phyloP scores from a whole-genome alignment of 1,140 invertebrate genomes.

The Rhopalosiphum padi region DNA sequence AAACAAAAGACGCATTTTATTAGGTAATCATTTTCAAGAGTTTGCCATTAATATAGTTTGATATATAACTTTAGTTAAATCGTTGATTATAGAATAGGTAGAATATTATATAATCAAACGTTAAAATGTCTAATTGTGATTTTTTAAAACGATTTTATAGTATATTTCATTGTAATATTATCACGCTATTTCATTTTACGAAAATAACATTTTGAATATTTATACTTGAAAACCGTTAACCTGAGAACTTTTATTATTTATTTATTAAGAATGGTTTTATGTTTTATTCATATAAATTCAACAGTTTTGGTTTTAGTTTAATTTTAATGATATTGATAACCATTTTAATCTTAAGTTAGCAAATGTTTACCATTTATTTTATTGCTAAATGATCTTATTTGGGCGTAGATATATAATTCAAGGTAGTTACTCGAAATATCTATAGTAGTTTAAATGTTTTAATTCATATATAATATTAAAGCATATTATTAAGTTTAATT shows the following conservation, averaged over 20 bases:
- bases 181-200: not conserved
- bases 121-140: not conserved
- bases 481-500: too few relatives aligned
- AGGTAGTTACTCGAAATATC: not conserved
- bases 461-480: too few relatives aligned
- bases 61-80: not conserved
- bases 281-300: not conserved
- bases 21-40: not conserved
- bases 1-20: not conserved
- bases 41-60: not conserved
- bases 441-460: not conserved
- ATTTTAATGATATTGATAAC: not conserved
- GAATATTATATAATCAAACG: too few relatives aligned
- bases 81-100: too few relatives aligned
- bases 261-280: not conserved
- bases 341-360: not conserved
- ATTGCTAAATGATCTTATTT: not conserved
- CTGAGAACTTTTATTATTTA: too few relatives aligned
- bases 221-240: not conserved
- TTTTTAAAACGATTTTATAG: not conserved
- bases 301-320: not conserved
- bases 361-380: not conserved
- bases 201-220: not conserved
- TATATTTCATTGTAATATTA: not conserved
- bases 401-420: not conserved